phyloP scores from a whole-genome alignment of 2,113 vertebrate genomes.

The Fukomys damarensis region DNA sequence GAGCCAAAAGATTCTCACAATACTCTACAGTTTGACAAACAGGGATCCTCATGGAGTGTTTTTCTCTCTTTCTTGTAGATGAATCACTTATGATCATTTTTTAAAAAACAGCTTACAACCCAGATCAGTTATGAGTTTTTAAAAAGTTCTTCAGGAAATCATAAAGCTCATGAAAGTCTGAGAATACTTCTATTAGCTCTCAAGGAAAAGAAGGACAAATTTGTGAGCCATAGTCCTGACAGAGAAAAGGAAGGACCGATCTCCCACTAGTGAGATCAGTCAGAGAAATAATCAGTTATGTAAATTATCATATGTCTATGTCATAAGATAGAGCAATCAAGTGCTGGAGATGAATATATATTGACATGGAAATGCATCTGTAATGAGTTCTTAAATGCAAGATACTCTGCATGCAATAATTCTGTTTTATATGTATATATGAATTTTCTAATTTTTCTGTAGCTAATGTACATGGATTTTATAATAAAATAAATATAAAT shows the following conservation, averaged over 20 bases:
- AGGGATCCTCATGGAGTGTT: not conserved
- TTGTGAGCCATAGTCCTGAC: not conserved
- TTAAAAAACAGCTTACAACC: not conserved
- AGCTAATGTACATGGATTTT: not conserved
- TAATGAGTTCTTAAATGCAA: not conserved
- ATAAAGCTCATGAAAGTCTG: not conserved
- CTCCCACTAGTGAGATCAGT: not conserved
- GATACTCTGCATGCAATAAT: not conserved
- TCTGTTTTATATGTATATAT: conserved; percentile 22
- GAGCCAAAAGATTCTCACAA: not conserved
- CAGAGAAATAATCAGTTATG: not conserved
- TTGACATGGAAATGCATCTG: not conserved
- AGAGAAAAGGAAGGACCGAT: not conserved
- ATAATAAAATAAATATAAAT: conserved; percentile 9
- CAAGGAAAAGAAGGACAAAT: not conserved
- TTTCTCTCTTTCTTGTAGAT: not conserved
- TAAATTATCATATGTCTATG: not conserved
- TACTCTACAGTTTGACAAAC: conserved; percentile 39
- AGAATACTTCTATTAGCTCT: not conserved
- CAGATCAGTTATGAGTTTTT: not conserved
- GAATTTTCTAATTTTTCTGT: conserved; percentile 37
- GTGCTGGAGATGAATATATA: not conserved
- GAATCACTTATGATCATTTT: not conserved
- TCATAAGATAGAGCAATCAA: conserved; percentile 28
- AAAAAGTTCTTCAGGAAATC: conserved; percentile 15